Conservation (phyloP, 2,797 vertebrate species). For the Chiroxiphia lanceolata region DNA sequence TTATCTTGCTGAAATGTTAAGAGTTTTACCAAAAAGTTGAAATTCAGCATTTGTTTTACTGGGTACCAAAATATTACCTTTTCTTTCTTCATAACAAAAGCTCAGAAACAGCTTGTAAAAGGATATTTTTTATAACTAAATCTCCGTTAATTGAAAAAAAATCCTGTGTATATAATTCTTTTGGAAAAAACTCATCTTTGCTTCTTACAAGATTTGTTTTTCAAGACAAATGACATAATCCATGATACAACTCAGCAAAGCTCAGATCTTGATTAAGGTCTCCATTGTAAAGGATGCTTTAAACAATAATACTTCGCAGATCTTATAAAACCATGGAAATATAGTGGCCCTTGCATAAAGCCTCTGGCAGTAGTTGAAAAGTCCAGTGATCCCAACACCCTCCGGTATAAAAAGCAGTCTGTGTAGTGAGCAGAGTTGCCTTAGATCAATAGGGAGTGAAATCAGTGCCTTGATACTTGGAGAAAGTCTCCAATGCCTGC, state of each 20-base stretch:
- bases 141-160: background rate
- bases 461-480: background rate
- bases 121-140: background rate
- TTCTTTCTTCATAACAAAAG: background rate
- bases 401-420: conserved; percentile 6
- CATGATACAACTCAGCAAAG: background rate
- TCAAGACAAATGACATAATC: background rate
- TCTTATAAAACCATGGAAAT: background rate
- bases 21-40: background rate
- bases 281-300: background rate
- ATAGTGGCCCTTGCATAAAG: background rate
- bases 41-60: background rate
- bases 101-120: background rate
- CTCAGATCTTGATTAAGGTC: background rate
- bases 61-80: background rate
- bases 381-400: background rate
- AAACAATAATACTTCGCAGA: background rate
- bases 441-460: conserved; percentile 12
- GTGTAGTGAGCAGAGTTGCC: background rate
- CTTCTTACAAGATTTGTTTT: background rate
- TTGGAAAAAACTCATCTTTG: background rate
- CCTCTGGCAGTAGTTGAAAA: conserved; percentile 13
- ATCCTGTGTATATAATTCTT: background rate
- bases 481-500: background rate
- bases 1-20: background rate